Base-by-base conservation (phyloP, 2,888 invertebrate genomes). In the Octonoba sinensis region DNA sequence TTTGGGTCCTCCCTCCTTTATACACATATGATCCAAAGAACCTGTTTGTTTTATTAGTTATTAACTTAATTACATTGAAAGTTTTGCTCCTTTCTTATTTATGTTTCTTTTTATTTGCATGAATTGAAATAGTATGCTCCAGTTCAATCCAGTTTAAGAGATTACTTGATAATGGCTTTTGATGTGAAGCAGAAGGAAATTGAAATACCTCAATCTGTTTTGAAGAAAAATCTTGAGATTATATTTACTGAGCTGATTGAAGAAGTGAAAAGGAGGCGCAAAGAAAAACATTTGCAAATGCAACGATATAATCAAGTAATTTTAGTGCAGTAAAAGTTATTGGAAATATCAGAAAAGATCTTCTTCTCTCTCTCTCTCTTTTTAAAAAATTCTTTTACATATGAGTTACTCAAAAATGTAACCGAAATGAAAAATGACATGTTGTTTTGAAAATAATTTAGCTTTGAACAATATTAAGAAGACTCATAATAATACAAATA, bases 111-210 rank as follows among this genome's bases (percentile, higher is more conserved):
- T 36, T 36, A 36, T 6, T 36, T 36, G 11, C 36, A 2, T 36
- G 36, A n/a, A n/a, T n/a, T n/a, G n/a, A 36, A 36, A 36, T 51
- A 79, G 72, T 44, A 49, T 24, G 16, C 59, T 8, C 54, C 67
- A 46, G 54, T 72, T 16, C 49, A 27, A 24, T 49, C 71, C 8
- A 27, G 72, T 18, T 54, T 79, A 18, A 49, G 36, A 15, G 66
- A 79, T 16, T 79, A 72, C 27, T 44, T 79, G 2, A 20, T 59
- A 13, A 47, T 36, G 24, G 56, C 72, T 12, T 79, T 79, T 72
- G 67, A 79, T 54, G 16, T 60, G 24, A 79, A 79, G n/a, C 67
- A 79, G 47, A 79, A 67, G 16, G 72, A 67, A 46, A 18, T 72
- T n/a, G 78, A 79, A 65, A 67, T 79, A 22, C 72, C 78, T 12